These are phyloP conservation scores for Premnoplex brunnescens DNA, from an alignment of 2,797 vertebrate genomes.

Conservation along the genomic window DNA sequence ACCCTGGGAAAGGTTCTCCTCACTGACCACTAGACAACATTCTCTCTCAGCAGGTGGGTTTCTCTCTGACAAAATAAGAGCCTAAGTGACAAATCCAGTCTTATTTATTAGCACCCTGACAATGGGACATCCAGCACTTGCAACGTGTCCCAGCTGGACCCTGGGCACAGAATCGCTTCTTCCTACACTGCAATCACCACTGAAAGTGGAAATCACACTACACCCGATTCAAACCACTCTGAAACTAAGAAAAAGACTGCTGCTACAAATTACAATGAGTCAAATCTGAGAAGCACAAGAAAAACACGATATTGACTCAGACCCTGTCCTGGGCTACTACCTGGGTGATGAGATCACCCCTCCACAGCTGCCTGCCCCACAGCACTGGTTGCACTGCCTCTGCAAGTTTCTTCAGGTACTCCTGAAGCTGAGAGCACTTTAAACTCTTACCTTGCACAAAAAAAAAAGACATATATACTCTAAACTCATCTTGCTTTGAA, in stretches of 20 bases:
- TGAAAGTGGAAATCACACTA: neutral
- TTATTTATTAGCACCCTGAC: neutral
- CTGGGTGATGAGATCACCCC: neutral
- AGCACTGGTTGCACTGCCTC: neutral
- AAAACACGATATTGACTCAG: neutral
- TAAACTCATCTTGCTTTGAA: constrained; percentile 53
- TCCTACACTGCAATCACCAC: neutral
- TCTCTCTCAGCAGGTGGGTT: neutral
- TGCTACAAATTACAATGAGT: neutral
- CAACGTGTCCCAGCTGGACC: neutral
- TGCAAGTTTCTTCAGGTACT: neutral
- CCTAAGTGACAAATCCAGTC: neutral
- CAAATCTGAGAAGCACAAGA: neutral
- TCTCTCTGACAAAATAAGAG: neutral
- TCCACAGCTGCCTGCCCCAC: neutral
- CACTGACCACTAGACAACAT: accelerated
- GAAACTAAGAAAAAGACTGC: neutral
- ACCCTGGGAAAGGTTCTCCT: neutral
- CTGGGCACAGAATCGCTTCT: neutral
- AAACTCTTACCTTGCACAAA: neutral
- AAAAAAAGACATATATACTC: neutral
- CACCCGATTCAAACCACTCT: neutral
- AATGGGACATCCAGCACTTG: neutral
- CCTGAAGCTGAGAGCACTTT: neutral
- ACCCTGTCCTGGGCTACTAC: neutral